Percentiles rank a stretch among this genome's conserved stretches.
Conservation (phyloP, 1,140 invertebrate species). For the Daktulosphaira vitifoliae region DNA sequence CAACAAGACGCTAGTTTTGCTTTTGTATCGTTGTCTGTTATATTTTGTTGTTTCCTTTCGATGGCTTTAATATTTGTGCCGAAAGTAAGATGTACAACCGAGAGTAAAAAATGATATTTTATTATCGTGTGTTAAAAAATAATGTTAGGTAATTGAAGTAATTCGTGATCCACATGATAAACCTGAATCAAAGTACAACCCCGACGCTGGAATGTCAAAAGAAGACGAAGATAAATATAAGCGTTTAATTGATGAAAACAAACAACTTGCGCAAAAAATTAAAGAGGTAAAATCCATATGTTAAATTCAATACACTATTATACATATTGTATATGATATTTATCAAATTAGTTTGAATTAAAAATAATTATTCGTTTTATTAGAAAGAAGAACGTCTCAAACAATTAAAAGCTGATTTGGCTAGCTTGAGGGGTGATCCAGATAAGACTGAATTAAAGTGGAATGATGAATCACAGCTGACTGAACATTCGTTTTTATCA, state of each 20-base stretch:
- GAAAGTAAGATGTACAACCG: constrained; percentile 59
- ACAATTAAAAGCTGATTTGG: constrained; percentile 64
- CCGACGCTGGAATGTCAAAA: constrained; percentile 78
- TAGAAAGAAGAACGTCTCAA: constrained; percentile 86
- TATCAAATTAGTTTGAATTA: no score
- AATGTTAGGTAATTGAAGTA: constrained; percentile 67
- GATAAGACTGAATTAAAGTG: constrained; percentile 56
- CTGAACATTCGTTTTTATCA: constrained; percentile 24
- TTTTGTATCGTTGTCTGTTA: constrained; percentile 88
- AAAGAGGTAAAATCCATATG: constrained; percentile 25
- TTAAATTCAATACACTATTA: no score
- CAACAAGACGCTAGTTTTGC: constrained; percentile 96
- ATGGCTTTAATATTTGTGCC: constrained; percentile 95
- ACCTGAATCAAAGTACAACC: constrained; percentile 73
- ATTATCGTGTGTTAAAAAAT: neutral
- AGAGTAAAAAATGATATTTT: neutral
- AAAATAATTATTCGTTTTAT: no score
- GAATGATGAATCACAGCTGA: constrained; percentile 36
- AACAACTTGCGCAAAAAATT: constrained; percentile 57
- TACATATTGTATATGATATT: no score
- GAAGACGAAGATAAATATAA: constrained; percentile 92
- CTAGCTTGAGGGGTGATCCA: constrained; percentile 38
- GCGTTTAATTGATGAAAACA: constrained; percentile 89
- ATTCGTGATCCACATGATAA: constrained; percentile 73
- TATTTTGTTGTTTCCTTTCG: constrained; percentile 90